Percentiles rank a stretch among this genome's conserved stretches.
Evolutionary conservation across 2,797 vertebrate species (phyloP).

Genomic region (Chelonia mydas): DNA sequence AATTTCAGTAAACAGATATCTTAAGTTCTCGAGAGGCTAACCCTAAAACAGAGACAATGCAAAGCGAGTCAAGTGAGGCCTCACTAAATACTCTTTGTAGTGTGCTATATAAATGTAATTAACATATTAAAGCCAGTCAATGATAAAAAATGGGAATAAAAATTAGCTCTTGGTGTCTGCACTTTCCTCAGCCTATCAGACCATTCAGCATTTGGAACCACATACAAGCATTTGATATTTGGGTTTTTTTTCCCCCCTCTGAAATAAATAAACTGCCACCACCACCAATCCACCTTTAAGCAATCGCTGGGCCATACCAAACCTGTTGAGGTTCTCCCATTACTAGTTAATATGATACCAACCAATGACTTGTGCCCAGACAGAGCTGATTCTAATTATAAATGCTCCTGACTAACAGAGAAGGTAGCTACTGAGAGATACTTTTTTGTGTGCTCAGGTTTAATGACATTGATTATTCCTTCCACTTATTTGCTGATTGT

Average conservation of each 20-base stretch:
- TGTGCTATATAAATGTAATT: neutral
- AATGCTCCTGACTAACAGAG: neutral
- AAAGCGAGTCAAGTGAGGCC: neutral
- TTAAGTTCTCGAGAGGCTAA: neutral
- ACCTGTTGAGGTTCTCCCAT: neutral
- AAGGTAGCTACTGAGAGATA: neutral
- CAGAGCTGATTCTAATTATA: neutral
- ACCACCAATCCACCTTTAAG: neutral
- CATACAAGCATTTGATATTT: neutral
- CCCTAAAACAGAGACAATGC: neutral
- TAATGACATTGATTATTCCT: conserved; percentile 39
- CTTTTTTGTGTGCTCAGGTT: neutral
- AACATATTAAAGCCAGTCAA: neutral
- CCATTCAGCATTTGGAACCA: neutral
- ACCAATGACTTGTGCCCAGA: neutral
- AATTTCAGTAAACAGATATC: neutral
- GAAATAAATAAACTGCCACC: neutral
- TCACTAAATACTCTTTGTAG: neutral
- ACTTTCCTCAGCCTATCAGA: neutral
- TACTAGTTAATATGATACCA: neutral
- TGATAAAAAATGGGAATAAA: neutral
- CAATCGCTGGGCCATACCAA: neutral
- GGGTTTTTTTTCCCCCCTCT: neutral
- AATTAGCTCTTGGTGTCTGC: neutral
- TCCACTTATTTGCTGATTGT: conserved; percentile 56